These are phyloP conservation scores for Phytoseiulus persimilis DNA, from an alignment of 2,888 invertebrate species.

Conservation along the genomic window DNA sequence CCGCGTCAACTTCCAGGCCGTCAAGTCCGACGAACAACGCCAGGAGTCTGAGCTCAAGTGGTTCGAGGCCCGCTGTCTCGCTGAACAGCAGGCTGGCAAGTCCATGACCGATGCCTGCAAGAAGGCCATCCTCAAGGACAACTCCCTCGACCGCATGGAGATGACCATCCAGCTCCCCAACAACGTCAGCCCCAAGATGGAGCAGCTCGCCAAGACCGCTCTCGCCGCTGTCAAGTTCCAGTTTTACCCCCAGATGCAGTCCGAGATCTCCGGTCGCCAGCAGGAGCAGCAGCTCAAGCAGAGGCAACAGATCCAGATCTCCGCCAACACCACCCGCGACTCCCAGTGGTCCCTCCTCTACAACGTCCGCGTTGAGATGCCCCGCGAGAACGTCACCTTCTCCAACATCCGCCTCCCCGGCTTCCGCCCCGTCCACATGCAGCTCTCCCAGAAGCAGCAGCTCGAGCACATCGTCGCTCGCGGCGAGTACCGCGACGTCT, in stretches of 20 bases:
- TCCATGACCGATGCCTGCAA: conserved; percentile 8
- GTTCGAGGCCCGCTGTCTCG: conserved; percentile 26
- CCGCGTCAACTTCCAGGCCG: conserved; percentile 22
- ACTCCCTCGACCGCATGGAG: conserved; percentile 26
- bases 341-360: conserved; percentile 28
- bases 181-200: not conserved
- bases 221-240: not conserved
- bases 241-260: conserved; percentile 27
- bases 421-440: conserved; percentile 17
- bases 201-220: not conserved
- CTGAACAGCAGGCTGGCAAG: not conserved
- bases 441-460: not conserved
- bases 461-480: not conserved
- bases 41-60: conserved; percentile 7
- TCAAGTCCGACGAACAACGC: conserved; percentile 17
- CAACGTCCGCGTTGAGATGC: conserved; percentile 26
- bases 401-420: conserved; percentile 30
- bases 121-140: conserved; percentile 28
- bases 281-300: not conserved
- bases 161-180: conserved; percentile 21
- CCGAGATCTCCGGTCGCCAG: not conserved
- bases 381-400: conserved; percentile 10
- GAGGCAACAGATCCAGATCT: conserved; percentile 11
- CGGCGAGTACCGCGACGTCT: not conserved
- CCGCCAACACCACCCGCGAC: conserved; percentile 24